Base-by-base conservation (phyloP, 2,888 invertebrate genomes). In the Platycnemis pennipes region DNA sequence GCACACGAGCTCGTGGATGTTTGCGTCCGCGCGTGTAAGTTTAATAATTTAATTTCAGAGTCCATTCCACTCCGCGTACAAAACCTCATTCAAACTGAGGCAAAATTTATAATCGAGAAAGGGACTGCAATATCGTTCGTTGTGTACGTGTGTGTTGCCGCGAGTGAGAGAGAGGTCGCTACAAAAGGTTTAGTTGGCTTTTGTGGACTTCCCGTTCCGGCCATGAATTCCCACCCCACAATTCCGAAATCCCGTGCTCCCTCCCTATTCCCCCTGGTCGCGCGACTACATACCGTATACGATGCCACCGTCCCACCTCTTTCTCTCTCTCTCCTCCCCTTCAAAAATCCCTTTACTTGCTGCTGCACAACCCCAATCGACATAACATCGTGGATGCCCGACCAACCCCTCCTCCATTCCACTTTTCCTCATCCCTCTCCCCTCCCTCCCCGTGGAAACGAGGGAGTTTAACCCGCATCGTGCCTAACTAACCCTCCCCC, bases 1-100 rank as follows among this genome's bases (percentile, higher is more conserved):
- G 37, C 26, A 37, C 42, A 69, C 63, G 19, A 44, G 89, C 89
- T 37, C 77, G 77, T n/a, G 77, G 56, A 63, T 91, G 91, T 91
- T 91, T 91, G 63, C 69, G 13, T 91, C 91, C 69, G 63, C 44
- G 91, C 37, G 31, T 77, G 37, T 69, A 63, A 56, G 91, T 91
- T 91, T 91, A 91, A 91, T 91, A 91, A 91, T 91, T 91, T 91
- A 91, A 91, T 91, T 91, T 69, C 91, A n/a, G 91, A 53, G 63
- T 63, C 91, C 91, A 91, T 91, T 91, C 45, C 77, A 37, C 63
- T 91, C 91, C 91, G 91, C n/a, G 42, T 44, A 22, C 91, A 91
- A 91, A 91, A 91, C 91, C 91, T 91, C 91, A 91, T 91, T 91
- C 91, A 69, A 91, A 91, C 91, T 44, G 89, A 89, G 89, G 56